A percentile compares a stretch with the other conserved stretches of the same genome.
Conservation (phyloP, 2,113 vertebrate genomes). For the Nothoprocta pentlandii region DNA sequence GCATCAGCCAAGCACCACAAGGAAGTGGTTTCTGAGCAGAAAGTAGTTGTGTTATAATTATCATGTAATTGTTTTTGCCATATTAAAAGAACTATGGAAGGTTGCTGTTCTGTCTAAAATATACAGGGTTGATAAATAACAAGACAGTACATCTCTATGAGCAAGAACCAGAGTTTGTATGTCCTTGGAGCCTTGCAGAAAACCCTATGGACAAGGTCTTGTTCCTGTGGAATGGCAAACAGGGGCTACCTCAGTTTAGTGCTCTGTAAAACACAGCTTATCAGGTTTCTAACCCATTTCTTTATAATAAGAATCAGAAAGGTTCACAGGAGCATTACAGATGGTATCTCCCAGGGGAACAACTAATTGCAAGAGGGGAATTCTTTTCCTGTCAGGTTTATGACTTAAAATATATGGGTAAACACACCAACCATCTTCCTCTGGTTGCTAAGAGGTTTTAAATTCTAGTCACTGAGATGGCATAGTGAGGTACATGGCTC, state of each 20-base stretch:
- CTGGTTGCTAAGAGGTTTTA: conserved; percentile 12
- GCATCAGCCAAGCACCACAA: not conserved
- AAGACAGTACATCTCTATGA: not conserved
- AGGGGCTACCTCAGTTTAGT: not conserved
- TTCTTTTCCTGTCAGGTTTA: conserved; percentile 34
- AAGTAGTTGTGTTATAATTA: not conserved
- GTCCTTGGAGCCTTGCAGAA: not conserved
- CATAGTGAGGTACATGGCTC: not conserved
- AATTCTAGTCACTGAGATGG: not conserved
- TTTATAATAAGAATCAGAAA: not conserved
- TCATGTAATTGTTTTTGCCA: not conserved
- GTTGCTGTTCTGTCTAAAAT: not conserved
- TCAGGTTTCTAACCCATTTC: not conserved
- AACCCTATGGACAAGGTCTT: accelerated
- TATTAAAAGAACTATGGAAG: not conserved
- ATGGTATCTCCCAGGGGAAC: conserved; percentile 1
- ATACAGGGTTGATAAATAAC: not conserved
- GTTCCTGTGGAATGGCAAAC: not conserved
- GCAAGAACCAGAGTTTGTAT: not conserved
- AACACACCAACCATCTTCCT: conserved; percentile 6
- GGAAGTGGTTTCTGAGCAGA: not conserved
- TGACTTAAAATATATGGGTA: conserved; percentile 25
- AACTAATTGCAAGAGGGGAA: conserved; percentile 8
- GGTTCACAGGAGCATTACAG: not conserved
- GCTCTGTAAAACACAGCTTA: not conserved